Base-by-base conservation (phyloP, 2,888 invertebrate genomes). In the Stenotaenia linearis region DNA sequence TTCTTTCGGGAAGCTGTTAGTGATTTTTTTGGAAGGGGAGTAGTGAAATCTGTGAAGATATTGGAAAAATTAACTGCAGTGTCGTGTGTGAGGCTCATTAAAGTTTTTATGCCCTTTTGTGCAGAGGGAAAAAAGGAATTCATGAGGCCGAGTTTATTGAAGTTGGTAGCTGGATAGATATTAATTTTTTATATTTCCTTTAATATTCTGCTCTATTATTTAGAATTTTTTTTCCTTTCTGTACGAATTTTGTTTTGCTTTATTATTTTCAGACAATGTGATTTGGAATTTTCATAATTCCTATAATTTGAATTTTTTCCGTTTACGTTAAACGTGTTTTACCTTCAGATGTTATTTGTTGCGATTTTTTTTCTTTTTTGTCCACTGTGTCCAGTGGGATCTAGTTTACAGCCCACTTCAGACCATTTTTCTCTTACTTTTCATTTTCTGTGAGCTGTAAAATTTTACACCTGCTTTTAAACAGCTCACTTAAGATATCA, bases 61-160 rank as follows among this genome's bases (percentile, higher is more conserved):
- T 69, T 69, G 69, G 69, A 69, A 69, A 69, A 69, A 69, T 69
- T 69, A 69, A 69, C 69, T 69, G 69, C 69, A 69, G 25, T 69
- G 69, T 69, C 69, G 69, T 69, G 69, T 69, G 69, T 69, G 69
- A 25, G 69, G 69, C 25, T 69, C 69, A 69, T 69, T 69, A 69
- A 69, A 69, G 15, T 25, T 69, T 69, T 69, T 69, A 69, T 69
- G 69, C 25, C 25, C 25, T 69, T 69, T 69, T 69, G 69, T 69
- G 69, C 69, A 25, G 69, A 69, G 69, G 69, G 25, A 69, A 23
- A 69, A 69, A 69, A 69, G 10, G 69, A 69, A 69, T 69, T 69
- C 69, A 69, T 69, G 69, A 69, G 69, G 69, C 69, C 28, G 69
- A 69, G 69, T 28, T 69, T 69, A 69, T 69, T 69, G 69, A 69